Base-by-base conservation (phyloP, 2,888 invertebrate species). In the Oxyscelio sp. region DNA sequence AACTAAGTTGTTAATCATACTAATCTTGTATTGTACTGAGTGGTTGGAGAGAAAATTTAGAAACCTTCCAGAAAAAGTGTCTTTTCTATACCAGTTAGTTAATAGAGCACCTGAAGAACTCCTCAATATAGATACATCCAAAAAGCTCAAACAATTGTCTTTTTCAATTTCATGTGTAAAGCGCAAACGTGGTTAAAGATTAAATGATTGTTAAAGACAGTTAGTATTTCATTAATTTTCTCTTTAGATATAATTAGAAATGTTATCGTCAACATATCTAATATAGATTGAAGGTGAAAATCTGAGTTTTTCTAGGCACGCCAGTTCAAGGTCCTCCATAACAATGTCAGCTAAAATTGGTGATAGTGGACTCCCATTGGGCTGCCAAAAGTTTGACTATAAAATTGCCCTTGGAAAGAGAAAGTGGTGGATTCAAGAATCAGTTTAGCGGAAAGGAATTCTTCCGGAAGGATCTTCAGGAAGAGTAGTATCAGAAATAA, bases 311-410 rank as follows among this genome's bases (percentile, higher is more conserved):
- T 52, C 34, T 1, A 87, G 24, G n/a, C 63, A 48, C 13, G 27
- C 0, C 0, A 40, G 24, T 65, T 86, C 85, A 1, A 86, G 40
- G n/a, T 70, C 43, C 86, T 87, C 88, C 88, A 74, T 80, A 24
- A 21, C 90, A 61, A 87, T 34, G 9, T 87, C 71, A 0, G 85
- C 85, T 0, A 87, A 5, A 3, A 83, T 79, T 1, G 87, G 87
- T 27, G 87, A 86, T 13, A 89, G 34, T 0, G 88, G 86, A 13
- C 83, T 84, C 8, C 87, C 87, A 88, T 88, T 0, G 85, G 82
- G 15, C 81, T 74, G 6, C 86, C 87, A 45, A 71, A 56, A 0
- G 66, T 68, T 66, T 87, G 85, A 48, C 82, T 70, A 31, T 83
- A 85, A 34, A 61, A 75, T 52, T 54, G 40, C 0, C 27, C 52